These are phyloP conservation scores for Tridacna gigas DNA, from an alignment of 2,888 invertebrate genomes.

Conservation along the genomic window DNA sequence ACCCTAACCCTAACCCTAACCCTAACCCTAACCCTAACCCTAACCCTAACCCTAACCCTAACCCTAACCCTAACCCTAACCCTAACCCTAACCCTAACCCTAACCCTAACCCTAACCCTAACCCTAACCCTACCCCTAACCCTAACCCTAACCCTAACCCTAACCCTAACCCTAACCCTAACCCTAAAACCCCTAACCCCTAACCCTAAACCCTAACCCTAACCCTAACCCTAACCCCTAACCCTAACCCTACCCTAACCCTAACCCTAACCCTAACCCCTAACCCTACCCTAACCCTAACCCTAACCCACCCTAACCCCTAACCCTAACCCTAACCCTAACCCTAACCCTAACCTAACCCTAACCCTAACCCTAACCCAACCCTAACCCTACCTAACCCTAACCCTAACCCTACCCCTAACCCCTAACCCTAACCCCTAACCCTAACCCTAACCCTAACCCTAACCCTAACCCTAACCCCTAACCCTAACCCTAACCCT, in stretches of 20 bases:
- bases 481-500: slow-evolving; percentile 44
- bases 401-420: slow-evolving; percentile 40
- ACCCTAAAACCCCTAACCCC: slow-evolving; percentile 60
- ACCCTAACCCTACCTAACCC: slow-evolving; percentile 43
- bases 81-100: slow-evolving; percentile 64
- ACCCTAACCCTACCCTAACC: slow-evolving; percentile 50
- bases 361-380: slow-evolving; percentile 41
- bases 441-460: slow-evolving; percentile 37
- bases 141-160: slow-evolving; percentile 55
- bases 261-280: slow-evolving; percentile 53
- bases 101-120: slow-evolving; percentile 50
- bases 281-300: slow-evolving; percentile 53
- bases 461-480: slow-evolving; percentile 41
- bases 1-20: slow-evolving; percentile 64
- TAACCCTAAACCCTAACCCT: slow-evolving; percentile 58
- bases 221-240: slow-evolving; percentile 52
- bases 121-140: slow-evolving; percentile 65
- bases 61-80: slow-evolving; percentile 56
- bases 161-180: slow-evolving; percentile 49
- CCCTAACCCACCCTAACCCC: slow-evolving; percentile 53
- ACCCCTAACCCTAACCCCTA: slow-evolving; percentile 48
- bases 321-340: slow-evolving; percentile 57
- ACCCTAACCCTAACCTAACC: slow-evolving; percentile 51
- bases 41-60: slow-evolving; percentile 50
- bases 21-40: slow-evolving; percentile 57